phyloP scores from a whole-genome alignment of 2,888 invertebrate genomes.

The Tipula helvola region DNA sequence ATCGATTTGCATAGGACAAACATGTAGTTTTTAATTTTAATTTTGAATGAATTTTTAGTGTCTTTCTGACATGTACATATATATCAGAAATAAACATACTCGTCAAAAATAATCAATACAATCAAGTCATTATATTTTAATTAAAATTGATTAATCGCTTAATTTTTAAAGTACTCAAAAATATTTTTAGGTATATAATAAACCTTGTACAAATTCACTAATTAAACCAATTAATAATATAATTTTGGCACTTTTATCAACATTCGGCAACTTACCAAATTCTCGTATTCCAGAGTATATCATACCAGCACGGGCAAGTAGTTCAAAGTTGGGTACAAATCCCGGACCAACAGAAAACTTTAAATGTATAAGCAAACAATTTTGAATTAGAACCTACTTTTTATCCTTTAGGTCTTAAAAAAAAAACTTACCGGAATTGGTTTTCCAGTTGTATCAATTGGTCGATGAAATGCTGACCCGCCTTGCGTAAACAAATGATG shows the following conservation, averaged over 20 bases:
- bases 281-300: constrained; percentile 81
- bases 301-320: constrained; percentile 86
- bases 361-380: constrained; percentile 11
- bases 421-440: constrained; percentile 31
- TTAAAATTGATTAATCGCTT: neutral
- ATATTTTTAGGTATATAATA: neutral
- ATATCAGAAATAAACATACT: neutral
- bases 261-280: constrained; percentile 39
- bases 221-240: neutral
- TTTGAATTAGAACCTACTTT: neutral
- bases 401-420: constrained; percentile 1
- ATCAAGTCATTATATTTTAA: neutral
- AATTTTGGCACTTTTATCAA: neutral
- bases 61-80: neutral
- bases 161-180: neutral
- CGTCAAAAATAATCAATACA: neutral
- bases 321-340: constrained; percentile 52
- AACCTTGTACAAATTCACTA: neutral
- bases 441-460: constrained; percentile 36
- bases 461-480: constrained; percentile 42
- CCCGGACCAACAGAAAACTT: constrained; percentile 38
- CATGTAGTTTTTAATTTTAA: too few species aligned
- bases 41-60: too few species aligned
- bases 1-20: too few species aligned
- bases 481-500: constrained; percentile 39